Evolutionary conservation across 1,140 invertebrate species (phyloP).

Genomic region (Drosophila tsacasi): DNA sequence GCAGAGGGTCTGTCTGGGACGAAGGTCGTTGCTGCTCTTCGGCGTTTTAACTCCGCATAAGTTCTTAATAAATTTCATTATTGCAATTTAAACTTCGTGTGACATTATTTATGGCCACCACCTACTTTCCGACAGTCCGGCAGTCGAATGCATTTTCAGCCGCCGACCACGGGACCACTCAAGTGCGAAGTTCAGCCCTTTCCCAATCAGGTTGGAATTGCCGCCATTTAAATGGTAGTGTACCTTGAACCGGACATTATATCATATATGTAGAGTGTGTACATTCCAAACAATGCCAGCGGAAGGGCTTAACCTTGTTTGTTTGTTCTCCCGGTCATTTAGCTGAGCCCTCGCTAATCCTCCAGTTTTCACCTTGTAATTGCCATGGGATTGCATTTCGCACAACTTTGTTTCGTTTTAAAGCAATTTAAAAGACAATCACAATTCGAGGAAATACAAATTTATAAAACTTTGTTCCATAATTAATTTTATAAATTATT

Average conservation of each 20-base stretch:
- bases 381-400: conserved; percentile 4
- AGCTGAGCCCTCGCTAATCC: conserved; percentile 2
- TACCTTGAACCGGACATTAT: conserved; percentile 9
- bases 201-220: conserved; percentile 24
- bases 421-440: not conserved
- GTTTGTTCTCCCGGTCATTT: not conserved
- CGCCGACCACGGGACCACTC: not conserved
- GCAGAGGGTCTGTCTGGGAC: conserved; percentile 6
- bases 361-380: conserved; percentile 9
- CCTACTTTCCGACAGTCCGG: not conserved
- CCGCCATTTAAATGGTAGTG: conserved; percentile 3
- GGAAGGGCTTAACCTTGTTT: conserved; percentile 13
- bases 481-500: not conserved
- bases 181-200: conserved; percentile 9
- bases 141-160: conserved; percentile 21
- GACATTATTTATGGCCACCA: conserved; percentile 51
- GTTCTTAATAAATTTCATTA: conserved; percentile 67
- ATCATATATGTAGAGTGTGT: not conserved
- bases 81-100: conserved; percentile 59
- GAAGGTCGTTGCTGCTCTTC: conserved; percentile 35
- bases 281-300: not conserved
- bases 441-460: not conserved
- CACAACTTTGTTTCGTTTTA: not conserved
- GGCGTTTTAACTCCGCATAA: conserved; percentile 59
- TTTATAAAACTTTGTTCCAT: not conserved